Base-by-base conservation (phyloP, 2,888 invertebrate genomes). In the Myopa tessellatipennis region DNA sequence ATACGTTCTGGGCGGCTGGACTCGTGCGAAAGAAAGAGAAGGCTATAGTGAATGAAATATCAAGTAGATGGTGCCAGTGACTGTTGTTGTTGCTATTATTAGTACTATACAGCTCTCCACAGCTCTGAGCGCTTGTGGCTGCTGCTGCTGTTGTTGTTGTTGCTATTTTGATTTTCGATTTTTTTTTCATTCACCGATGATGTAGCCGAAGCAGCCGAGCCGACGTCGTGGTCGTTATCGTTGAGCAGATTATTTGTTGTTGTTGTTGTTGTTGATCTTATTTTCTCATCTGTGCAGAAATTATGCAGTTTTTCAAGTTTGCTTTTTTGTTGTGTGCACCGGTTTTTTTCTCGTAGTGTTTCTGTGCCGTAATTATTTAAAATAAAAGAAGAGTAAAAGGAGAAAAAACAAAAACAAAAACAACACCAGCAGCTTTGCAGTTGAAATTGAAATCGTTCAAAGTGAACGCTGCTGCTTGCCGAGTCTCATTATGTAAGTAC, bases 401-500 rank as follows among this genome's bases (percentile, higher is more conserved):
- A 65, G 38, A 65, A 8, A 65, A 65, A 36, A 52, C 26, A 69
- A 40, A 34, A 34, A 52, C 14, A n/a, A n/a, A 14, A 40, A 38
- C 38, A 71, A 16, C 58, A 71, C 58, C 38, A 38, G 71, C 71
- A 34, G 4, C 55, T 55, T 58, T 5, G 50, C 8, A 45, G 65
- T 65, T 74, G 74, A 74, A 74, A 74, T 52, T 74, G 74, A 74
- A 74, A 74, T 74, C 63, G 16, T 74, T 52, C 45, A 45, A 65
- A 65, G 58, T 72, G 58, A 60, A 73, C 45, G 45, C 71, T 40
- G 10, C 26, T 12, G 38, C 36, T 26, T 10, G 38, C 36, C 5
- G 18, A 61, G 7, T 61, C 26, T 34, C 38, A 65, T 73, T 73
- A 74, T 74, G 74, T 63, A 65, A 74, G 74, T 52, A 38, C 52